A percentile compares a stretch with the other conserved stretches of the same genome.
phyloP scores from a whole-genome alignment of 2,888 invertebrate genomes.

The Pocota personata region DNA sequence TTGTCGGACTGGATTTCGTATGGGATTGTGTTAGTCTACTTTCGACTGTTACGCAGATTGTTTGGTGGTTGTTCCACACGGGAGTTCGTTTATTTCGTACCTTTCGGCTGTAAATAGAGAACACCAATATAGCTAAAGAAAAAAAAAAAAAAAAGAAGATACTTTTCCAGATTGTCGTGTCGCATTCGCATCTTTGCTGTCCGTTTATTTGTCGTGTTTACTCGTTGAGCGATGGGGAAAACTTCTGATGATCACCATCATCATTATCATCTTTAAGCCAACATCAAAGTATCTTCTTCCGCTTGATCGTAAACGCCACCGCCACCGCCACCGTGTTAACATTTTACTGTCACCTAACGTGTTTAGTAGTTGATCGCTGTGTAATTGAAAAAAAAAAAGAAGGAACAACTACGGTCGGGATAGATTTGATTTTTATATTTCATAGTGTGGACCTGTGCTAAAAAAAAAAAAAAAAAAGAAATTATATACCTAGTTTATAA shows the following conservation, averaged over 20 bases:
- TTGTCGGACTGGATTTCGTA: conserved; percentile 78
- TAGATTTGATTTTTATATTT: not conserved
- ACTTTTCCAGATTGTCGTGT: conserved; percentile 17
- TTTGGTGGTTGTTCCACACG: conserved; percentile 79
- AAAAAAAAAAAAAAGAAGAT: not conserved
- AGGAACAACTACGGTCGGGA: conserved; percentile 29
- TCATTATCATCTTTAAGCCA: conserved; percentile 25
- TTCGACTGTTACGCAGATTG: conserved; percentile 83
- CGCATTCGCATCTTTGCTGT: too few relatives aligned
- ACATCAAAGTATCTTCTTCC: conserved; percentile 41
- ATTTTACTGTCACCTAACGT: conserved; percentile 24
- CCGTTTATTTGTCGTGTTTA: conserved; percentile 39
- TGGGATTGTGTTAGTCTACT: conserved; percentile 83
- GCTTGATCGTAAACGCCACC: conserved; percentile 42
- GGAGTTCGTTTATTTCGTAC: conserved; percentile 66
- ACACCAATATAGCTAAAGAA: not conserved
- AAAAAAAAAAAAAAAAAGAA: conserved; percentile 15
- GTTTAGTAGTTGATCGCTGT: not conserved
- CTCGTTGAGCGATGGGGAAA: conserved; percentile 23
- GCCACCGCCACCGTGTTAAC: conserved; percentile 39
- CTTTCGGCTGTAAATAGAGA: conserved; percentile 11
- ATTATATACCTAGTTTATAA: not conserved
- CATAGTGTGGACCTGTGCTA: conserved; percentile 45
- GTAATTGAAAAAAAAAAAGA: not conserved
- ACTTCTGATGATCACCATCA: conserved; percentile 16